A percentile compares a stretch with the other conserved stretches of the same genome.
phyloP scores from a whole-genome alignment of 2,797 vertebrate species.

The Clamator glandarius region DNA sequence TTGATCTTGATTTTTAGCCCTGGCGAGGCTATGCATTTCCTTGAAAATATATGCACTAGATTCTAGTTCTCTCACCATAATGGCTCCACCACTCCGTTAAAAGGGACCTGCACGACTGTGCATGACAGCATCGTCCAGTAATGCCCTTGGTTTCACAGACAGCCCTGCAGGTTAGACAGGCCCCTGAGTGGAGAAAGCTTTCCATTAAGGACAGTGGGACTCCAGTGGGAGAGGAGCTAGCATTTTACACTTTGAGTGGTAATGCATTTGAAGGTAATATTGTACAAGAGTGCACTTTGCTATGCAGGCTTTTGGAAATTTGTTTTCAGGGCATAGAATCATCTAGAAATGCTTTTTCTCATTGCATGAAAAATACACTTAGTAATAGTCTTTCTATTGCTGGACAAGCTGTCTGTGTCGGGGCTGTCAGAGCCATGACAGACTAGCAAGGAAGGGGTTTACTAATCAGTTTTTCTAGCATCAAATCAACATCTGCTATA shows the following conservation, averaged over 20 bases:
- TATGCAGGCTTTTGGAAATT: not conserved
- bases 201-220: constrained; percentile 29
- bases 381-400: constrained; percentile 34
- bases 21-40: not conserved
- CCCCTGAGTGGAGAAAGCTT: not conserved
- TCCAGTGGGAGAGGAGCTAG: not conserved
- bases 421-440: constrained; percentile 39
- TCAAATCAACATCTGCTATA: constrained; percentile 47
- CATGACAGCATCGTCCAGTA: constrained; percentile 23
- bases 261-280: constrained; percentile 27
- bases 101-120: not conserved
- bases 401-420: not conserved
- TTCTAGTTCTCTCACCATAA: not conserved
- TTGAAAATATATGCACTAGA: constrained; percentile 14
- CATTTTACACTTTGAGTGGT: constrained; percentile 18
- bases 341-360: not conserved
- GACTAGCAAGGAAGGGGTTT: constrained; percentile 30
- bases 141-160: constrained; percentile 48
- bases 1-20: constrained; percentile 57
- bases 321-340: constrained; percentile 27
- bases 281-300: not conserved
- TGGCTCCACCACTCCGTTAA: not conserved
- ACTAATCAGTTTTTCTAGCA: constrained; percentile 61
- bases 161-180: constrained; percentile 7
- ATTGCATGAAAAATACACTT: constrained; percentile 16